These are phyloP conservation scores for Podargus strigoides DNA, from an alignment of 2,797 vertebrate species.

Conservation along the genomic window DNA sequence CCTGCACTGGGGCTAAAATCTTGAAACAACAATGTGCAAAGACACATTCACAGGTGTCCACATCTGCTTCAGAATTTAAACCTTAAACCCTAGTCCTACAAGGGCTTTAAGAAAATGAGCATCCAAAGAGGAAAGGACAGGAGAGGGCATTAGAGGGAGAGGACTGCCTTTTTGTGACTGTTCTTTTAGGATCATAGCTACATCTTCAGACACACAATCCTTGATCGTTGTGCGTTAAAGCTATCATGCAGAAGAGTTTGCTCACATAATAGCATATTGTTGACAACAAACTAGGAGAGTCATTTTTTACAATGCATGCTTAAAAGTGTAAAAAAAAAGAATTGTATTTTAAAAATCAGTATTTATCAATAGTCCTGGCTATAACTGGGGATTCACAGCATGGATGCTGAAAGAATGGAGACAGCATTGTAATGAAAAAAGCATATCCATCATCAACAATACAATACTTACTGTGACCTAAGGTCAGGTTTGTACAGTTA, in stretches of 20 bases:
- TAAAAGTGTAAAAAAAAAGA: neutral
- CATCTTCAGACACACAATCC: neutral
- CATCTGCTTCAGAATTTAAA: slow-evolving; percentile 28
- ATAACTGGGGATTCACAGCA: slow-evolving; percentile 50
- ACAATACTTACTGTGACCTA: slow-evolving; percentile 64
- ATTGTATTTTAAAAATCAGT: slow-evolving; percentile 43
- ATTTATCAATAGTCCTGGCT: slow-evolving; percentile 63
- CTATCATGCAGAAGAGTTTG: slow-evolving; percentile 49
- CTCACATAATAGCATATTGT: slow-evolving; percentile 47
- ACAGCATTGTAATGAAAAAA: slow-evolving; percentile 68
- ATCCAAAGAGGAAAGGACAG: slow-evolving; percentile 17
- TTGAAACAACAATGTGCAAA: neutral
- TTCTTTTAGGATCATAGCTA: slow-evolving; percentile 36
- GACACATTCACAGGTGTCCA: neutral
- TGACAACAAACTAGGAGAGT: slow-evolving; percentile 47
- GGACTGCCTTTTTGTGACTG: slow-evolving; percentile 10
- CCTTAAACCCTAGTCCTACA: neutral
- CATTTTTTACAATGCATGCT: neutral
- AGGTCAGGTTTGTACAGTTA: slow-evolving; percentile 63
- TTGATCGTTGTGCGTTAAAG: slow-evolving; percentile 9
- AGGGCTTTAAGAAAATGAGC: neutral
- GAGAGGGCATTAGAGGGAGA: neutral
- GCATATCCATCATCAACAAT: slow-evolving; percentile 67
- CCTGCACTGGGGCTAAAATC: neutral
- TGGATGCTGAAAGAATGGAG: slow-evolving; percentile 62